phyloP scores from a whole-genome alignment of 1,140 invertebrate genomes.

The Drosophila erecta region DNA sequence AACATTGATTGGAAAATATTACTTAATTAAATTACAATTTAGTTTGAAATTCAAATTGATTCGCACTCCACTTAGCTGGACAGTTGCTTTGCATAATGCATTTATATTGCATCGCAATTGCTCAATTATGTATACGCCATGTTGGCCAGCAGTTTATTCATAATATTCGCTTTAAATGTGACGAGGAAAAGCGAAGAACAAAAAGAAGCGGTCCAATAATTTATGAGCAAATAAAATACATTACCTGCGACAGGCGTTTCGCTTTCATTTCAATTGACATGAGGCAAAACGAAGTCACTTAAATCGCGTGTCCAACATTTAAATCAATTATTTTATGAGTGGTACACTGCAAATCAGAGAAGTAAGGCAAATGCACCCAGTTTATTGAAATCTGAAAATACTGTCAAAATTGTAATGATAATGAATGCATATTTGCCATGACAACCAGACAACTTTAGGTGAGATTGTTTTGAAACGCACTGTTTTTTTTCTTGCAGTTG shows the following conservation, averaged over 20 bases:
- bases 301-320: conserved; percentile 45
- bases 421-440: too few relatives aligned
- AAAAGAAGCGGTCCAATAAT: conserved; percentile 3
- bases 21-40: conserved; percentile 37
- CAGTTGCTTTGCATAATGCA: conserved; percentile 65
- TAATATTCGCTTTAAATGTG: conserved; percentile 37
- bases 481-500: background rate
- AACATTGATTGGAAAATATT: conserved; percentile 21
- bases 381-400: background rate
- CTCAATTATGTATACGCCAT: conserved; percentile 65
- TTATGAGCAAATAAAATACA: conserved; percentile 36
- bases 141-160: conserved; percentile 34
- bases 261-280: conserved; percentile 73
- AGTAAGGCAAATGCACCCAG: background rate
- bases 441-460: background rate
- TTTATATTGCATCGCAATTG: conserved; percentile 54
- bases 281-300: conserved; percentile 51
- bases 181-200: conserved; percentile 18
- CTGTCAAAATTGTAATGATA: background rate
- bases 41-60: conserved; percentile 35
- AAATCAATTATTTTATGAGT: conserved; percentile 36
- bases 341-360: background rate
- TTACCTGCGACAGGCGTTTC: conserved; percentile 46
- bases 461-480: background rate
- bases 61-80: conserved; percentile 36